Conservation (phyloP, 2,888 invertebrate genomes). For the Hermodice carunculata region DNA sequence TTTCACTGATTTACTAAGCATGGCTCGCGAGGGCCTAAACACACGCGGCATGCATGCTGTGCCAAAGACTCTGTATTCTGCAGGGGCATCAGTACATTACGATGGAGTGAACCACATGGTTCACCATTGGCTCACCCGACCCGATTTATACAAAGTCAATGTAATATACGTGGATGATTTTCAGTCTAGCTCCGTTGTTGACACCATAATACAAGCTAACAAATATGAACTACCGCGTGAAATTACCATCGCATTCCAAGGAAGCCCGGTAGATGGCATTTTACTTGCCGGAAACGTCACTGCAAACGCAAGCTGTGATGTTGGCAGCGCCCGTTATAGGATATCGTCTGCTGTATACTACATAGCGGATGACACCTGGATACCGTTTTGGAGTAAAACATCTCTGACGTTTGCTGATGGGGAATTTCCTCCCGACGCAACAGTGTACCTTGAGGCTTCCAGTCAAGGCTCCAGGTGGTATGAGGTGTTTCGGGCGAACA, state of each 20-base stretch:
- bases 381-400: not conserved
- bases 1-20: not conserved
- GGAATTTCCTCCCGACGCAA: not conserved
- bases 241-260: not conserved
- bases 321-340: not conserved
- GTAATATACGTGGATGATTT: slow-evolving; percentile 1
- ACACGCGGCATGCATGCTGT: slow-evolving; percentile 2
- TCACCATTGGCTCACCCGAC: slow-evolving; percentile 7
- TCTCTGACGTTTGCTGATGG: not conserved
- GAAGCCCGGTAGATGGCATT: not conserved
- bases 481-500: not conserved
- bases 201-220: not conserved
- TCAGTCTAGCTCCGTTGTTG: not conserved
- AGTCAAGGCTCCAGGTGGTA: not conserved
- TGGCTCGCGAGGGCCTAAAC: not conserved
- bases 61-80: not conserved
- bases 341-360: not conserved
- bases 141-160: not conserved
- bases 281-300: not conserved
- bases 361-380: not conserved
- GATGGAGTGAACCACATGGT: not conserved
- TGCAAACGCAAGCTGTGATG: not conserved
- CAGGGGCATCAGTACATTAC: slow-evolving; percentile 11
- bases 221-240: not conserved
- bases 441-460: not conserved